Conservation (phyloP, 2,113 vertebrate genomes). For the Tricholaema leucomelas region DNA sequence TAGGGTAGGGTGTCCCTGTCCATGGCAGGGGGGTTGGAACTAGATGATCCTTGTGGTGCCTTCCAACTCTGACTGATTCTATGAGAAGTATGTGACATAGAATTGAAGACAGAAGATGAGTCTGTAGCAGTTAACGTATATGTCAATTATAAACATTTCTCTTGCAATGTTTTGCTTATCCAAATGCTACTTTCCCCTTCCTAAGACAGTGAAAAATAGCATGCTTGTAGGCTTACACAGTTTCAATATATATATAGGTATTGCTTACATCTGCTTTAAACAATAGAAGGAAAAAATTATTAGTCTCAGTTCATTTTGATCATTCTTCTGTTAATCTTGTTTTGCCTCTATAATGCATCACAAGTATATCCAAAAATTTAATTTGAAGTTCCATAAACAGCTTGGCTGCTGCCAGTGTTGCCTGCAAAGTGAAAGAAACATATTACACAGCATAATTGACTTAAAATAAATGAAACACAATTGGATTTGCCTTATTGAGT, state of each 20-base stretch:
- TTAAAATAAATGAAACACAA: slow-evolving; percentile 42
- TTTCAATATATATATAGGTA: not conserved
- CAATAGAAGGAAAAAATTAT: not conserved
- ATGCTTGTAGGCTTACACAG: not conserved
- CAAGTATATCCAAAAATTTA: not conserved
- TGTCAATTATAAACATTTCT: not conserved
- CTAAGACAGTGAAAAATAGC: not conserved
- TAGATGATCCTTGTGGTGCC: too few species aligned
- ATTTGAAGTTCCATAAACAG: slow-evolving; percentile 28
- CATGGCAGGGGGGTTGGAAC: too few species aligned
- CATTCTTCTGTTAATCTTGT: not conserved
- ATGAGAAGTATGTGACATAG: not conserved
- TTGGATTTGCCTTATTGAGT: slow-evolving; percentile 48
- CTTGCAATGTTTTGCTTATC: not conserved
- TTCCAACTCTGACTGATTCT: too few species aligned
- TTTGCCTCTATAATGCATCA: not conserved
- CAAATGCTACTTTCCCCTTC: not conserved
- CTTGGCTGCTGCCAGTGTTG: not conserved
- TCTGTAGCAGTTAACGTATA: not conserved
- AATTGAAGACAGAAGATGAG: not conserved
- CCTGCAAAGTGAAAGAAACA: not conserved
- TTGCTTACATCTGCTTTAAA: not conserved
- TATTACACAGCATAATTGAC: slow-evolving; percentile 39
- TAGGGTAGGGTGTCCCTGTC: too few species aligned
- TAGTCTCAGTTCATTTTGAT: not conserved